phyloP scores from a whole-genome alignment of 2,797 vertebrate species.

The Chaetophractus vellerosus region DNA sequence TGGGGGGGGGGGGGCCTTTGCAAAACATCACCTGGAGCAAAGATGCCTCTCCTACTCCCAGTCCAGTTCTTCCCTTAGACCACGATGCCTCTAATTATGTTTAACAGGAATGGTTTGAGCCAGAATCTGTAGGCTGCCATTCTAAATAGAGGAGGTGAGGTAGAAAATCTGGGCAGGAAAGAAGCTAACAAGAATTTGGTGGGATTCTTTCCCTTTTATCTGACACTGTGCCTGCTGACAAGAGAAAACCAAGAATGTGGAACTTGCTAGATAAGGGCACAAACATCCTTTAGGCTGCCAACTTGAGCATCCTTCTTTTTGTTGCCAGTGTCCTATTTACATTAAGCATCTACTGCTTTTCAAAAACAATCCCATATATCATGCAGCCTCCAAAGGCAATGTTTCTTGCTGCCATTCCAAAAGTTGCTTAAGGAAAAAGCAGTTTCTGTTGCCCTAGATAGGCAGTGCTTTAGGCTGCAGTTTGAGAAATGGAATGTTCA shows the following conservation, averaged over 20 bases:
- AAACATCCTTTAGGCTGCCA: constrained; percentile 60
- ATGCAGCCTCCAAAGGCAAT: constrained; percentile 55
- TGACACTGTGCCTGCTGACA: constrained; percentile 31
- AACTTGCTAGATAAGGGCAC: constrained; percentile 71
- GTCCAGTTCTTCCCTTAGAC: neutral
- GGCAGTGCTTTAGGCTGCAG: constrained; percentile 43
- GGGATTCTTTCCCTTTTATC: constrained; percentile 62
- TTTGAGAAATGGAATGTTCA: constrained; percentile 79
- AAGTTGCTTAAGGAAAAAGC: constrained; percentile 73
- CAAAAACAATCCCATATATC: constrained; percentile 71
- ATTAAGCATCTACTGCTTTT: constrained; percentile 47
- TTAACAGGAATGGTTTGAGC: neutral
- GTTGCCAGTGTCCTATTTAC: constrained; percentile 77
- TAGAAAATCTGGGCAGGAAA: neutral
- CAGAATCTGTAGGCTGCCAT: neutral
- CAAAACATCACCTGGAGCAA: neutral
- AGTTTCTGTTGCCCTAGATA: constrained; percentile 70
- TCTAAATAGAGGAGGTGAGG: neutral
- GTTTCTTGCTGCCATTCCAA: constrained; percentile 40
- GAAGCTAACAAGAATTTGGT: constrained; percentile 51
- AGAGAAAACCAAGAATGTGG: constrained; percentile 66
- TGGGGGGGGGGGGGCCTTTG: neutral
- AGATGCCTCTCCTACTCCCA: neutral
- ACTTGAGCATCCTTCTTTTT: neutral
- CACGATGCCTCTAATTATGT: neutral